Evolutionary conservation across 1,140 invertebrate species (phyloP), one percentile per base, ranked within the genome.

Genomic region (Adelges cooleyi): DNA sequence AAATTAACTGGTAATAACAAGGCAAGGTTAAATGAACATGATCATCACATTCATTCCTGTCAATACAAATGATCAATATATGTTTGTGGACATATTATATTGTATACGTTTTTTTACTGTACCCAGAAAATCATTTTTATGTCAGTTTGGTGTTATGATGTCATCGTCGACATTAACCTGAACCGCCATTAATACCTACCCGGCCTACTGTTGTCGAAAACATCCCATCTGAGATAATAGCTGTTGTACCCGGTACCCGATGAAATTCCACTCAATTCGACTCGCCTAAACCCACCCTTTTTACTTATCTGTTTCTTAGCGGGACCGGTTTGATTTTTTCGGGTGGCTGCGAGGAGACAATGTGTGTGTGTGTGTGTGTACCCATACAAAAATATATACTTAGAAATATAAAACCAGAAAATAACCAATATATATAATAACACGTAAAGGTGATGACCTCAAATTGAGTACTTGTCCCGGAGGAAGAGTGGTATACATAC

Each of bases 301-400:
- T 29, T 48, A 15, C n/a, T 17, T 33, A 33, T 33, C n/a, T 15
- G 10, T 44, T 4, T 8, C 9, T 9, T 10, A 20, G 15, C 40
- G 25, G 23, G 42, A 62, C 56, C 56, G 56, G 56, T 62, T 62
- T 46, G 11, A 48, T 23, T 3, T 23, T 46, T 62, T 62, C 42
- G 42, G 56, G 56, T 29, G 42, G 25, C 11, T 33, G n/a, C 20
- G 9, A 33, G 8, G 42, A 48, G 17, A 62, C 56, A 62, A 62
- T 46, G 23, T 5, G 23, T 15, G 10, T 23, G 18, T 25, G 17
- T 4, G 11, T 3, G 44, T 18, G 44, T 48, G 15, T 20, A 18
- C 22, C n/a, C 6, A 18, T 10, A 48, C 17, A 29, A 33, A 33
- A 33, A 33, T 11, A 33, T 33, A 33, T 9, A 3, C 9, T 22